Evolutionary conservation across 2,888 invertebrate species (phyloP), one percentile per base, ranked within the genome.

Genomic region (Gisinianus flammeolus): DNA sequence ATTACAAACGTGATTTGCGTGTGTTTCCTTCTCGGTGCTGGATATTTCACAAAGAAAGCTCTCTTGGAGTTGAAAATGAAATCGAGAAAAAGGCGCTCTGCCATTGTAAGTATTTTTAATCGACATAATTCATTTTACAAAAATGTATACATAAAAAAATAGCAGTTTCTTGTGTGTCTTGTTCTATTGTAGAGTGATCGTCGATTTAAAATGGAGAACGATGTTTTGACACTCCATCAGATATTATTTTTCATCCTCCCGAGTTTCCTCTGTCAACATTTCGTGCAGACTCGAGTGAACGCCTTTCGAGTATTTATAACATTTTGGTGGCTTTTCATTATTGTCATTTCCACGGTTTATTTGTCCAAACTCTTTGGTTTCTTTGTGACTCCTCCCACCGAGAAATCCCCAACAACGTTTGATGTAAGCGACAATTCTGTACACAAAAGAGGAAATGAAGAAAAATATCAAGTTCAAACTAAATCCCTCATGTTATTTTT

Each of bases 341-440:
- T 68, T 22, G 68, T 68, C 2, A 68, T 68, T 44, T 1, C 44
- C 8, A 68, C 68, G 8, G 68, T 68, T 2, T 68, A 68, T 24
- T 44, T 68, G 44, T 68, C 68, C 16, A 35, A 35, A 3, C 24
- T 68, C 4, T 68, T 33, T 24, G 44, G 24, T 0, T 24, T 68
- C n/a, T 68, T 33, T 22, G 44, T 68, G 0, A 16, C 35, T 16
- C 68, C 68, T 44, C 68, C 68, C 2, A 12, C 24, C 6, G 68
- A 68, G 12, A 44, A 22, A 22, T 8, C 44, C n/a, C 68, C 68
- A n/a, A 24, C 1, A 8, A 68, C 8, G 12, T 68, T 64, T 26
- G 44, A 19, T 44, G 19, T 1, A 4, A 16, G n/a, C n/a, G 35
- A 35, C 35, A 8, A 5, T 35, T 35, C 5, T 8, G 12, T 35